Conservation (phyloP, 1,140 invertebrate genomes). For the Penaeus chinensis region DNA sequence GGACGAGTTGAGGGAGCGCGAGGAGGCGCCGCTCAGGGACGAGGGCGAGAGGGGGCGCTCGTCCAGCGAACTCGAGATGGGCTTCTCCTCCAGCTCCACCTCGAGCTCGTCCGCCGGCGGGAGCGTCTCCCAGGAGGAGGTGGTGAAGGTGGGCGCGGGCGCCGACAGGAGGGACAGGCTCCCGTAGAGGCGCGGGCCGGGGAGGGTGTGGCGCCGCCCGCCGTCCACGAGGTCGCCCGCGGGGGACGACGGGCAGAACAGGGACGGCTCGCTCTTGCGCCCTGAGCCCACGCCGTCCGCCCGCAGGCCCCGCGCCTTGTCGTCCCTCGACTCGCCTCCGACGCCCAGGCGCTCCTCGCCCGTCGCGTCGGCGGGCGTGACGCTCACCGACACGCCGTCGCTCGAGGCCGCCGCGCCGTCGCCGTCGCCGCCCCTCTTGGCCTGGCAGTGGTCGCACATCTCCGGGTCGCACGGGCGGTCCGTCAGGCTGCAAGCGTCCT, state of each 20-base stretch:
- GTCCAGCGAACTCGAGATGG: constrained; percentile 24
- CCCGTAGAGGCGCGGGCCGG: constrained; percentile 1
- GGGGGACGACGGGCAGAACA: neutral
- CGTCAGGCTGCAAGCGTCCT: constrained; percentile 37
- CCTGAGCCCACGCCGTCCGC: neutral
- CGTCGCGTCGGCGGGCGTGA: neutral
- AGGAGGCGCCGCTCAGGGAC: constrained; percentile 36
- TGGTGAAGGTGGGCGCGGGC: constrained; percentile 37
- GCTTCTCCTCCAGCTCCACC: constrained; percentile 59
- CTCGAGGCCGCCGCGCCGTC: neutral
- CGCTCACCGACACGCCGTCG: neutral
- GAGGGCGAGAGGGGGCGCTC: neutral
- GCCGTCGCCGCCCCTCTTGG: neutral
- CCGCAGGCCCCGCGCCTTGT: neutral
- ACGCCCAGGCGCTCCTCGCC: neutral
- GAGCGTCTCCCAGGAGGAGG: constrained; percentile 61
- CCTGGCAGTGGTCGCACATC: constrained; percentile 23
- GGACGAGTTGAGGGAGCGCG: constrained; percentile 58
- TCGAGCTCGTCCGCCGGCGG: constrained; percentile 61
- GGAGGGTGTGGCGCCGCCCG: constrained; percentile 57
- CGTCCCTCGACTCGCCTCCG: too few relatives aligned
- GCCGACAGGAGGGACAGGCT: constrained; percentile 18
- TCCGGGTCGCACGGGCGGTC: constrained; percentile 43
- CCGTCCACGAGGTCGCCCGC: neutral
- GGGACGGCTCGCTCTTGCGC: constrained; percentile 29